Evolutionary conservation across 2,888 invertebrate genomes (phyloP).

Genomic region (Epistrophella euchroma): DNA sequence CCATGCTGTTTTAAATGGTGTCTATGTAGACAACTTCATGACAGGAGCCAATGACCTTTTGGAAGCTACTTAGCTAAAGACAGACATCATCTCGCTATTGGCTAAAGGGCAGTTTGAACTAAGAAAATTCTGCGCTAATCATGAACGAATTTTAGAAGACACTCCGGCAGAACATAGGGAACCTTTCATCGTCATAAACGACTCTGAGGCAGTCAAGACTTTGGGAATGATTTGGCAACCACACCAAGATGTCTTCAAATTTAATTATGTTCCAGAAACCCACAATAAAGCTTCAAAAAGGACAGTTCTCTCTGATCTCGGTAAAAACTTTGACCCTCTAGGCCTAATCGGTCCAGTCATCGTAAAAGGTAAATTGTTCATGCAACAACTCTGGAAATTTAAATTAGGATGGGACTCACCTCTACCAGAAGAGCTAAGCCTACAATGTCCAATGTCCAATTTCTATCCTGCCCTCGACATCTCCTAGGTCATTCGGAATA

Average conservation of each 20-base stretch:
- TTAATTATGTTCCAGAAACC: slow-evolving; percentile 17
- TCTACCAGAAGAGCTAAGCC: too few relatives aligned
- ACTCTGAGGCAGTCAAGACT: slow-evolving; percentile 10
- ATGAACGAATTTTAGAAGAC: slow-evolving; percentile 2
- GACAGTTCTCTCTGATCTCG: slow-evolving; percentile 15
- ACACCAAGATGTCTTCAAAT: slow-evolving; percentile 15
- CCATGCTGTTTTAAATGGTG: slow-evolving; percentile 9
- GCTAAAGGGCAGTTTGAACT: slow-evolving; percentile 7
- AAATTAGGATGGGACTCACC: too few relatives aligned
- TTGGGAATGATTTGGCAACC: slow-evolving; percentile 22
- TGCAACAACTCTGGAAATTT: too few relatives aligned
- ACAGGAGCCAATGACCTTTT: neutral
- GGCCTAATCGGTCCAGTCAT: slow-evolving; percentile 14
- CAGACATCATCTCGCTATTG: neutral
- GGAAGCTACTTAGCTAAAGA: neutral
- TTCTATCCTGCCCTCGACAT: too few relatives aligned
- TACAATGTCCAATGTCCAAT: too few relatives aligned
- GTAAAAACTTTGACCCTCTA: slow-evolving; percentile 15
- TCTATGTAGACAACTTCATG: slow-evolving; percentile 10
- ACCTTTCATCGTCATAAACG: slow-evolving; percentile 8
- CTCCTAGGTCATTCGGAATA: too few relatives aligned
- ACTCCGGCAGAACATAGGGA: neutral
- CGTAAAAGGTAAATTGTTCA: neutral
- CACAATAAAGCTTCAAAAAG: slow-evolving; percentile 7
- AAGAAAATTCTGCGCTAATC: slow-evolving; percentile 5